Conservation (phyloP, 2,113 vertebrate species). For the Anhinga rufa region DNA sequence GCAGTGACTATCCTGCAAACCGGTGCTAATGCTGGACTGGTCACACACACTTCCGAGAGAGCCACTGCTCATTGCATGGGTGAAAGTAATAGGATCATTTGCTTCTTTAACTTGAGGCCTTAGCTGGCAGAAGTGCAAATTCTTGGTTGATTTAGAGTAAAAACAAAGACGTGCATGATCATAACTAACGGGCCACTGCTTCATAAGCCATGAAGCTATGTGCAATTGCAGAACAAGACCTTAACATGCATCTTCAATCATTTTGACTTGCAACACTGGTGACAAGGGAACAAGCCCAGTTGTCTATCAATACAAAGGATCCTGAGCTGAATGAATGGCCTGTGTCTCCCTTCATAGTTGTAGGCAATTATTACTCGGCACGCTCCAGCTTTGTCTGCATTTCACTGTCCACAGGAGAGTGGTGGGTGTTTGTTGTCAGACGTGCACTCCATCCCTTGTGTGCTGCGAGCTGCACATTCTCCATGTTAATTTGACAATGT, state of each 20-base stretch:
- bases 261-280: not conserved
- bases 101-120: not conserved
- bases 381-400: not conserved
- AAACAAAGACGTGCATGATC: not conserved
- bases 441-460: fast-evolving
- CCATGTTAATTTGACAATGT: not conserved
- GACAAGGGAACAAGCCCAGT: not conserved
- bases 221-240: not conserved
- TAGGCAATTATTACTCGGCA: not conserved
- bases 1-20: not conserved
- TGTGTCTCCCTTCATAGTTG: not conserved
- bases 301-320: not conserved
- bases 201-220: not conserved
- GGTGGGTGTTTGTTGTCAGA: not conserved
- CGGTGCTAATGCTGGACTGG: not conserved
- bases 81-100: not conserved
- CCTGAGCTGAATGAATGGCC: not conserved
- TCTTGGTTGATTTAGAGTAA: not conserved
- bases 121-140: not conserved
- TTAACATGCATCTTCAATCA: not conserved
- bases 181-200: not conserved
- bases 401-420: not conserved
- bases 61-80: not conserved
- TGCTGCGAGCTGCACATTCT: fast-evolving
- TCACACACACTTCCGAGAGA: not conserved